These are phyloP conservation scores for Vesta saturnalis DNA, from an alignment of 2,888 invertebrate genomes.

Conservation along the genomic window DNA sequence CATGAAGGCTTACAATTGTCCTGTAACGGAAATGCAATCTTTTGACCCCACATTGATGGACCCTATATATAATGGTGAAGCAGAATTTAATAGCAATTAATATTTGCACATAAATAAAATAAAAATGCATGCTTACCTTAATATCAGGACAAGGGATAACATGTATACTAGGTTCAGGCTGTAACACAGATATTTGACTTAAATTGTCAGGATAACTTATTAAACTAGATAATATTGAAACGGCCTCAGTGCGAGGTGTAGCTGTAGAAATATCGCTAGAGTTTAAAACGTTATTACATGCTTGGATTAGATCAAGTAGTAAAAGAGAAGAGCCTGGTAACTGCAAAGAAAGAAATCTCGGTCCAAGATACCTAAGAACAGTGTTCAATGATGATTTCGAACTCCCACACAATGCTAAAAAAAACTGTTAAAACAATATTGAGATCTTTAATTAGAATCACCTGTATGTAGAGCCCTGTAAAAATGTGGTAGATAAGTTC, in stretches of 20 bases:
- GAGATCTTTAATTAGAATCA: constrained; percentile 50
- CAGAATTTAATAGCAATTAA: no score
- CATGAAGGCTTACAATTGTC: no score
- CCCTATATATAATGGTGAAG: no score
- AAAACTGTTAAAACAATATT: constrained; percentile 21
- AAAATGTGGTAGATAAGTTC: constrained; percentile 84
- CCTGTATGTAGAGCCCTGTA: constrained; percentile 87
- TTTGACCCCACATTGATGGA: no score
- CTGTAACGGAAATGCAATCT: no score
- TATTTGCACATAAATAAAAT: no score
- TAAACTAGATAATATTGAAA: constrained; percentile 87
- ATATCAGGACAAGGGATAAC: constrained; percentile 76
- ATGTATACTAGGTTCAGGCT: constrained; percentile 68
- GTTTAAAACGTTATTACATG: constrained; percentile 87
- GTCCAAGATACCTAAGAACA: constrained; percentile 81
- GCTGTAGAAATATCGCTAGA: constrained; percentile 77
- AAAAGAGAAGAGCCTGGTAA: constrained; percentile 90
- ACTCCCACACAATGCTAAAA: constrained; percentile 70
- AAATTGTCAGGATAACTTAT: constrained; percentile 81
- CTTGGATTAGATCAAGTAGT: constrained; percentile 88
- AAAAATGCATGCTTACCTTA: constrained; percentile 68
- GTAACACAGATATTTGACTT: constrained; percentile 65
- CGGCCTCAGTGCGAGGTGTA: constrained; percentile 86
- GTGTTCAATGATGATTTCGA: constrained; percentile 81
- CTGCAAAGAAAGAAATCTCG: constrained; percentile 85